Conservation (phyloP, 1,140 invertebrate genomes). For the Drosophila ironensis region DNA sequence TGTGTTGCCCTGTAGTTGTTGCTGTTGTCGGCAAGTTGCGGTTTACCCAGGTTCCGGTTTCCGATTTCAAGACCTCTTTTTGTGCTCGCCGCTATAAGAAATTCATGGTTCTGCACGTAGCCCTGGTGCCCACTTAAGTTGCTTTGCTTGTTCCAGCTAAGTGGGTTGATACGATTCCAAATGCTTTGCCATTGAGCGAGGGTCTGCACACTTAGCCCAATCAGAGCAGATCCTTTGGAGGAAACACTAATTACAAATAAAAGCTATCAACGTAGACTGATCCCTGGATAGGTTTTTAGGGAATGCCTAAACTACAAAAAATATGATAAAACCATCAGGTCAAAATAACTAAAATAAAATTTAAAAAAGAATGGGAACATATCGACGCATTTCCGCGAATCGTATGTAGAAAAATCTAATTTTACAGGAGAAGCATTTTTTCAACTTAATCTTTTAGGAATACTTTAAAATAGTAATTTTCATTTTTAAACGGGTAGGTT, state of each 20-base stretch:
- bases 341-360: no score
- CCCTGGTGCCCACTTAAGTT: slow-evolving; percentile 58
- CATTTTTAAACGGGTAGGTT: no score
- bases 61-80: slow-evolving; percentile 69
- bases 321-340: no score
- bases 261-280: no score
- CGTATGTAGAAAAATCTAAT: no score
- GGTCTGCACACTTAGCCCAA: slow-evolving; percentile 29
- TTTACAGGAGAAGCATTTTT: no score
- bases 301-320: no score
- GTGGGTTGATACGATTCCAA: slow-evolving; percentile 25
- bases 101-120: slow-evolving; percentile 74
- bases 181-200: slow-evolving; percentile 28
- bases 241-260: neutral
- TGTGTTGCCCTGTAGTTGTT: neutral
- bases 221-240: slow-evolving; percentile 1
- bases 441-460: no score
- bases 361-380: no score
- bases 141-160: slow-evolving; percentile 66
- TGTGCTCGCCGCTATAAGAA: slow-evolving; percentile 55
- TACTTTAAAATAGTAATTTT: no score
- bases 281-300: no score
- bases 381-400: no score
- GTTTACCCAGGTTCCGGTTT: slow-evolving; percentile 66
- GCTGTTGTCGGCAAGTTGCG: slow-evolving; percentile 53